Evolutionary conservation across 2,113 vertebrate genomes (phyloP), one percentile per base, ranked within the genome.

Genomic region (Ictalurus furcatus): DNA sequence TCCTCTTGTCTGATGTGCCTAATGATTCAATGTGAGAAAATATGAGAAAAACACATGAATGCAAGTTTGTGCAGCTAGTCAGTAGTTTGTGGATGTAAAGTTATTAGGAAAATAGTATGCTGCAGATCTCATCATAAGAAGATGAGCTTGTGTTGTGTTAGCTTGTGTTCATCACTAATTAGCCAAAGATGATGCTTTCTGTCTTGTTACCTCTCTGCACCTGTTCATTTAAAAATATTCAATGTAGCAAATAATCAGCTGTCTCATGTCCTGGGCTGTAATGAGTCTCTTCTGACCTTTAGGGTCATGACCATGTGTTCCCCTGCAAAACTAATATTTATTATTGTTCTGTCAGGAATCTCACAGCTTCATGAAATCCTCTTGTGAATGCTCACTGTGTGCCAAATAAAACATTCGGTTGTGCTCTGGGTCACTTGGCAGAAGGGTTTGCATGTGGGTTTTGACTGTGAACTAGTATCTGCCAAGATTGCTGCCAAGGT

Each of bases 381-480:
- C 56, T 6, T 65, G 44, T 25, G 69, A 76, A 85, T 85, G 28
- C 12, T 71, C 34, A 23, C 69, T 78, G 54, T 11, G 9, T 76
- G 82, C 82, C 82, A 88, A 85, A 54, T 52, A 44, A 88, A 88
- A 85, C 88, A 88, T 40, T 65, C 71, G 19, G 28, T 71, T 56
- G n/a, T 65, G 40, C 82, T 78, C 16, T 76, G 71, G 87, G 87
- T 88, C 69, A 88, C 69, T 85, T 88, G 13, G 8, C 79, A 58
- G 21, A 8, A 87, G 54, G 84, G 56, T 88, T 37, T 85, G 58
- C 48, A 44, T 84, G 44, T 78, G 82, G 40, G 37, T 88, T 84
- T 76, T 44, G 67, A 74, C 34, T 59, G 34, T 28, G 44, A 21
- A 73, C 67, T 28, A 67, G 52, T 14, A 5, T 59, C 25, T 40